Evolutionary conservation across 2,113 vertebrate genomes (phyloP), one percentile per base, ranked within the genome.

Genomic region (Hiodon alosoides): DNA sequence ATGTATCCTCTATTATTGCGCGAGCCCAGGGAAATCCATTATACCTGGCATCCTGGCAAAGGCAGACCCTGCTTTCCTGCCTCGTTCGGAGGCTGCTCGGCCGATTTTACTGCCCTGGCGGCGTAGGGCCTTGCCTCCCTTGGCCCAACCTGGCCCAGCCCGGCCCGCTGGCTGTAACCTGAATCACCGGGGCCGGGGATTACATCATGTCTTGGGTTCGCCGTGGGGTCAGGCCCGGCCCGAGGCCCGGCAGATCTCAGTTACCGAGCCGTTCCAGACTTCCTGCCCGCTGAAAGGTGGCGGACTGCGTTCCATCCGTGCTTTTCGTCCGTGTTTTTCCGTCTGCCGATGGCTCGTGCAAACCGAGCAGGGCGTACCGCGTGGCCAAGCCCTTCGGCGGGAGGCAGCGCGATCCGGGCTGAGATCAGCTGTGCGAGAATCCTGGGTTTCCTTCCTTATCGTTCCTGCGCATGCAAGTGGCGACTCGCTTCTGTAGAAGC

Each of bases 41-140:
- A 70, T 70, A 57, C 69, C 69, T 17, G 69, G 69, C 69, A 54
- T 17, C 7, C 53, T 70, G 69, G 69, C 69, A 70, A 46, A 57
- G 52, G 13, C 17, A 8, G 13, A 1, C n/a, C 13, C 6, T n/a
- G 50, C 53, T n/a, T 70, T 57, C 53, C 16, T 70, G 51, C 55
- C 16, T 4, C 8, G 8, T 55, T 70, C 51, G 10, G 16, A 55
- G 53, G 69, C 51, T 55, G 8, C 52, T 70, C 57, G 51, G 69
- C 16, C 13, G 4, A 70, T 70, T 70, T 57, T 47, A 14, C 57
- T 3, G 46, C 46, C 11, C 70, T 60, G 70, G 46, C 6, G 13
- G 4, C 14, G 57, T 46, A n/a, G 47, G 64, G 57, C 70, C 10
- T 10, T 5, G 52, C 52, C 11, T 17, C 10, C n/a, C 61, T 31